phyloP scores from a whole-genome alignment of 2,888 invertebrate species.

The Tolmerus cingulatus region DNA sequence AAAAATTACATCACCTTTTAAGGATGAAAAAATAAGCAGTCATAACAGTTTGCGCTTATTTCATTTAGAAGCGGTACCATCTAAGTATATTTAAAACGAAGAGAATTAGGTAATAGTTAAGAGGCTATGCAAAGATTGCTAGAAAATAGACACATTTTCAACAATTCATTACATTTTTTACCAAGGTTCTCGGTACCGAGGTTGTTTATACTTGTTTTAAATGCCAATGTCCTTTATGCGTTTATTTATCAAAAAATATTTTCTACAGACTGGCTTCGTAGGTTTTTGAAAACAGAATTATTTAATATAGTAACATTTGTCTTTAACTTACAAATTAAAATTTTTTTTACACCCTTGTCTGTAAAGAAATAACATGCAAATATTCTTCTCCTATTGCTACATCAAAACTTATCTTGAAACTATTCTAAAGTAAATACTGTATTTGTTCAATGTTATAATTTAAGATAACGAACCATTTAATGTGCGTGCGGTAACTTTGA shows the following conservation, averaged over 20 bases:
- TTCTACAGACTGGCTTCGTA: too few species aligned
- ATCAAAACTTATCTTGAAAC: neutral
- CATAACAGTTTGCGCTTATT: neutral
- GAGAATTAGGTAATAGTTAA: neutral
- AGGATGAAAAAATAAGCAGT: neutral
- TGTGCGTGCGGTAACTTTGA: neutral
- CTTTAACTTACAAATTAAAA: too few species aligned
- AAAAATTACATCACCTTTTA: neutral
- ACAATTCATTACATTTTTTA: neutral
- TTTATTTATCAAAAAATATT: too few species aligned
- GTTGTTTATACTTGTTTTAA: neutral
- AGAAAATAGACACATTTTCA: neutral
- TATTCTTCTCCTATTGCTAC: too few species aligned
- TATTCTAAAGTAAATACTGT: neutral
- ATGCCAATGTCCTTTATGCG: neutral
- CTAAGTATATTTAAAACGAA: neutral
- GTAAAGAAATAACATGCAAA: too few species aligned
- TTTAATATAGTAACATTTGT: too few species aligned
- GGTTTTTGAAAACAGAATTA: too few species aligned
- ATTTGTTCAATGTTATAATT: neutral
- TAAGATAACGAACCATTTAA: neutral
- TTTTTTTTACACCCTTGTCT: too few species aligned
- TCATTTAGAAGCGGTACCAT: neutral
- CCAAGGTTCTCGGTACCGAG: neutral
- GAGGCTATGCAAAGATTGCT: neutral